A percentile compares a stretch with the other conserved stretches of the same genome.
Evolutionary conservation across 2,888 invertebrate genomes (phyloP).

Genomic region (Patella pellucida): DNA sequence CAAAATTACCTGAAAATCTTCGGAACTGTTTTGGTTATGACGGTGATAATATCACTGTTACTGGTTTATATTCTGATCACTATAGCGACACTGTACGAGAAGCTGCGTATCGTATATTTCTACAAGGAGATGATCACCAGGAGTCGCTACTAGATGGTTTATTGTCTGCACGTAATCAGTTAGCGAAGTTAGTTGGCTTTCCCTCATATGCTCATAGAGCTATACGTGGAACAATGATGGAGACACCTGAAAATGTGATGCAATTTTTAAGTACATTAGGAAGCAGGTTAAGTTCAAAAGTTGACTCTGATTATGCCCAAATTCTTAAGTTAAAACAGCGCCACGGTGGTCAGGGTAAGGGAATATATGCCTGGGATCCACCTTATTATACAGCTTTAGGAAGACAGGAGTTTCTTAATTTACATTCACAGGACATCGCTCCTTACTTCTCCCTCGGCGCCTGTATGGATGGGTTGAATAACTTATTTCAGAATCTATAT

Average conservation of each 20-base stretch:
- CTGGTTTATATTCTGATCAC: slow-evolving; percentile 88
- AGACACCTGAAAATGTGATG: slow-evolving; percentile 76
- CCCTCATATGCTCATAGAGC: slow-evolving; percentile 89
- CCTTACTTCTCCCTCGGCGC: slow-evolving; percentile 89
- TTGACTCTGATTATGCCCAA: slow-evolving; percentile 79
- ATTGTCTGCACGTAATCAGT: slow-evolving; percentile 81
- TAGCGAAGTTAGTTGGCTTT: slow-evolving; percentile 92
- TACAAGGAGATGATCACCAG: slow-evolving; percentile 84
- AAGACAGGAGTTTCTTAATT: slow-evolving; percentile 48
- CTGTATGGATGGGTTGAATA: slow-evolving; percentile 97
- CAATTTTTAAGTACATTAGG: neutral
- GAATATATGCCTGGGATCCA: slow-evolving; percentile 82
- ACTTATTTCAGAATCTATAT: slow-evolving; percentile 82
- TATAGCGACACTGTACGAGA: slow-evolving; percentile 82
- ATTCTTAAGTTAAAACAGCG: slow-evolving; percentile 81
- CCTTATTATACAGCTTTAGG: slow-evolving; percentile 79
- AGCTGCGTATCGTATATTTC: slow-evolving; percentile 87
- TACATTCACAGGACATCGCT: slow-evolving; percentile 72
- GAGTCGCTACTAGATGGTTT: slow-evolving; percentile 82
- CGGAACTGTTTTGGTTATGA: slow-evolving; percentile 72
- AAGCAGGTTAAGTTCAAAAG: slow-evolving; percentile 71
- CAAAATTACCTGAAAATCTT: slow-evolving; percentile 80
- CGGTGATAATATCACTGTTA: slow-evolving; percentile 82
- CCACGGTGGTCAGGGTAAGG: slow-evolving; percentile 33
- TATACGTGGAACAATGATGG: slow-evolving; percentile 88